A percentile compares a stretch with the other conserved stretches of the same genome.
Conservation (phyloP, 1,140 invertebrate species). For the Drosophila albomicans region DNA sequence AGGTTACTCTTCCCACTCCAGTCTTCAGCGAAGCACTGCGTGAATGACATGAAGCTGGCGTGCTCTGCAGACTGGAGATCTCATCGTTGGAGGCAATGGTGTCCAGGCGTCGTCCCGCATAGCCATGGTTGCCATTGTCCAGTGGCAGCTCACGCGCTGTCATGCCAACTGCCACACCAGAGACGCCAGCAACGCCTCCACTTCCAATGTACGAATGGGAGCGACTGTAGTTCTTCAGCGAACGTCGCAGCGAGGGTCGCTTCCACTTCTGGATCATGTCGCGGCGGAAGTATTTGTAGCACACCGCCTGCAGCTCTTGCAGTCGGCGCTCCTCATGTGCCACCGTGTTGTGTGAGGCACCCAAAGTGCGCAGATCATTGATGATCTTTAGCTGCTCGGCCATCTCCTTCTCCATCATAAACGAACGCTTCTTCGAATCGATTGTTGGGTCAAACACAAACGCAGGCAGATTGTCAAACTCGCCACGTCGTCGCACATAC, state of each 20-base stretch:
- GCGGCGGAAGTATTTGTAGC: conserved; percentile 94
- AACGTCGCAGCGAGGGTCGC: conserved; percentile 73
- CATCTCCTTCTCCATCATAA: conserved; percentile 98
- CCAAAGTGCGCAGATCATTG: conserved; percentile 94
- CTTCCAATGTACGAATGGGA: conserved; percentile 79
- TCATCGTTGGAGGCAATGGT: conserved; percentile 83
- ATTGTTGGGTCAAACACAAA: conserved; percentile 94
- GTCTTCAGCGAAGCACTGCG: conserved; percentile 91
- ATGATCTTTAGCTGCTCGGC: conserved; percentile 98
- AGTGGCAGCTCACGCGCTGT: conserved; percentile 50
- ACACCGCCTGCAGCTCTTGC: conserved; percentile 95
- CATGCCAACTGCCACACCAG: conserved; percentile 29
- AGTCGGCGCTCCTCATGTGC: conserved; percentile 95
- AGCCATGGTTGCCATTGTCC: conserved; percentile 66
- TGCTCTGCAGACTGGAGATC: conserved; percentile 88
- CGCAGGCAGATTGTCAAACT: conserved; percentile 91
- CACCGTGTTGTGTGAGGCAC: conserved; percentile 95
- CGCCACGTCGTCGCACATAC: conserved; percentile 78
- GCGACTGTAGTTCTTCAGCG: conserved; percentile 76
- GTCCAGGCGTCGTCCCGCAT: conserved; percentile 69
- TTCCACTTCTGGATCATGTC: conserved; percentile 85
- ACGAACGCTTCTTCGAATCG: conserved; percentile 94
- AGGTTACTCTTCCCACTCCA: conserved; percentile 71
- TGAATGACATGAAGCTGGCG: conserved; percentile 89
- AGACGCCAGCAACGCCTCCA: conserved; percentile 33